Evolutionary conservation across 2,113 vertebrate species (phyloP).

Genomic region (Coryphaenoides rupestris): DNA sequence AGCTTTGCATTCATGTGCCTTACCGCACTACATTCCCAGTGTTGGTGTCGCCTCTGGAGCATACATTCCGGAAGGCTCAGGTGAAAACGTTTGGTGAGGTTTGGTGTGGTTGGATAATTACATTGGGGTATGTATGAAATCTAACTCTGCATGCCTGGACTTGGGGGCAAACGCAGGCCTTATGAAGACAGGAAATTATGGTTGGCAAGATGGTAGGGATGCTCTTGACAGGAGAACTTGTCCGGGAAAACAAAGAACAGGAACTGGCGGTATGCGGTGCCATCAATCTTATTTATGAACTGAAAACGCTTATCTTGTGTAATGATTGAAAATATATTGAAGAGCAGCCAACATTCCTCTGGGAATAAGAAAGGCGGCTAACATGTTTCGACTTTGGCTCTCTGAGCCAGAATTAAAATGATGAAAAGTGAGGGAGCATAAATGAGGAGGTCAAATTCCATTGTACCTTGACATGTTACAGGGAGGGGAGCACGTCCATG

Average conservation of each 20-base stretch:
- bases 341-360: conserved; percentile 65
- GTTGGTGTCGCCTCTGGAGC: too few species aligned
- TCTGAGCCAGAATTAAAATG: conserved; percentile 44
- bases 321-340: conserved; percentile 59
- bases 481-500: conserved; percentile 13
- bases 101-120: conserved; percentile 23
- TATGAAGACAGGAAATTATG: conserved; percentile 45
- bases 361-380: conserved; percentile 58
- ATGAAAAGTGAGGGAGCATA: conserved; percentile 43
- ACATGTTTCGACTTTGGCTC: conserved; percentile 60
- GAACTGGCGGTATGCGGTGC: conserved; percentile 54
- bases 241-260: conserved; percentile 60
- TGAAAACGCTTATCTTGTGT: conserved; percentile 52
- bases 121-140: conserved; percentile 31
- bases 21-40: too few species aligned
- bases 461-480: too few species aligned
- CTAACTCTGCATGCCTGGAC: conserved; percentile 42
- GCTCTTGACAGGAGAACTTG: conserved; percentile 38
- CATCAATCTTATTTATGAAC: conserved; percentile 70
- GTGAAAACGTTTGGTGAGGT: conserved; percentile 7
- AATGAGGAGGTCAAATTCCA: conserved; percentile 53
- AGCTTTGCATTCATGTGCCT: too few species aligned
- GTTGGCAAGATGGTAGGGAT: conserved; percentile 46
- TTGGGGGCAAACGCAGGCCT: conserved; percentile 16
- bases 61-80: conserved; percentile 7